Evolutionary conservation across 2,888 invertebrate species (phyloP).

Genomic region (Dynastes maya): DNA sequence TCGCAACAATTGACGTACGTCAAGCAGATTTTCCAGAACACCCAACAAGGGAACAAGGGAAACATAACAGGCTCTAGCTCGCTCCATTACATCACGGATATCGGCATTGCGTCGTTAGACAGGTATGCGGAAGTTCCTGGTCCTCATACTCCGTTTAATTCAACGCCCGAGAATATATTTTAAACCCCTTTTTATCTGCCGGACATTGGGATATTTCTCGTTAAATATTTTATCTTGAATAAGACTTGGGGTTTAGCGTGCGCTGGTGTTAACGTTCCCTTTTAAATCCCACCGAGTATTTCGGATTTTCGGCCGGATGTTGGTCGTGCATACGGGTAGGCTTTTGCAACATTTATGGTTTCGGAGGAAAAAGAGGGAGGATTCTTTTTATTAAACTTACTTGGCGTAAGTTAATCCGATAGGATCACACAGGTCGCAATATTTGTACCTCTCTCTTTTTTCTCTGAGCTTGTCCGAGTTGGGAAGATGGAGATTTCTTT

Average conservation of each 20-base stretch:
- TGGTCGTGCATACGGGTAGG: background rate
- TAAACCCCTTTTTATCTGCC: background rate
- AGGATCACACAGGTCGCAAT: background rate
- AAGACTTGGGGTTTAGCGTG: slow-evolving; percentile 8
- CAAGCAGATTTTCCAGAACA: too few species aligned
- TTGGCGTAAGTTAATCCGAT: background rate
- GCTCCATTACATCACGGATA: too few species aligned
- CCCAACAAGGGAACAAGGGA: too few species aligned
- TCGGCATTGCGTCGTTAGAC: too few species aligned
- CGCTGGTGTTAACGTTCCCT: slow-evolving; percentile 3
- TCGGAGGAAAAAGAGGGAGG: background rate
- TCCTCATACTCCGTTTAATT: background rate
- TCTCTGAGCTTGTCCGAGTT: too few species aligned
- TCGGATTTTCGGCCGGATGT: background rate
- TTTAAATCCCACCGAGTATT: background rate
- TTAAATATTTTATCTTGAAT: slow-evolving; percentile 10
- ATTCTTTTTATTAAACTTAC: background rate
- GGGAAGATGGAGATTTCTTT: too few species aligned
- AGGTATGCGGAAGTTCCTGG: background rate
- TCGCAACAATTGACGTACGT: too few species aligned
- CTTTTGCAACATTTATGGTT: slow-evolving; percentile 14
- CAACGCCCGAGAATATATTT: background rate
- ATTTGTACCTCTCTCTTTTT: too few species aligned
- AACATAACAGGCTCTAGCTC: too few species aligned
- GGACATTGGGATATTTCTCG: slow-evolving; percentile 2